These are phyloP conservation scores for Tipula helvola DNA, from an alignment of 2,888 invertebrate genomes.

Conservation along the genomic window DNA sequence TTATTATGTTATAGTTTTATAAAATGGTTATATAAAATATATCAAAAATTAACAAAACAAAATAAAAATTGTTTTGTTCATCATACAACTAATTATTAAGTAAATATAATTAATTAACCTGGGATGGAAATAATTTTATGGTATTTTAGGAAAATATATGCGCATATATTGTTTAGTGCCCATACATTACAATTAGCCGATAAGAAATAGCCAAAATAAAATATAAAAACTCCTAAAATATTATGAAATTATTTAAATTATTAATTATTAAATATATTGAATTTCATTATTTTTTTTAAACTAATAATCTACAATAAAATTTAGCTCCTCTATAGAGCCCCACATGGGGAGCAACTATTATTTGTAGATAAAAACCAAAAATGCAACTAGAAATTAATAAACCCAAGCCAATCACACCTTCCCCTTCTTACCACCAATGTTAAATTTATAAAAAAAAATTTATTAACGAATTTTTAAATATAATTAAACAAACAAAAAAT, in stretches of 20 bases:
- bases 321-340: conserved; percentile 4
- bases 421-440: not conserved
- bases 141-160: not conserved
- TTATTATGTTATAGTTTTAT: not conserved
- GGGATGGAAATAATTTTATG: not conserved
- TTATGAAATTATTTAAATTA: not conserved
- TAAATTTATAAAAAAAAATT: not conserved
- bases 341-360: not conserved
- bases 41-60: not conserved
- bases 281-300: not conserved
- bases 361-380: not conserved
- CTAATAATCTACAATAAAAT: not conserved
- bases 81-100: not conserved
- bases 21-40: not conserved
- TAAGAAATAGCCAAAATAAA: not conserved
- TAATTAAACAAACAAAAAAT: not conserved
- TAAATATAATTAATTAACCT: not conserved
- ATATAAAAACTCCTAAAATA: not conserved
- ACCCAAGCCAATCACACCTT: not conserved
- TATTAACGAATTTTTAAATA: not conserved
- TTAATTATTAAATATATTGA: not conserved
- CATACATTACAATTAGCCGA: not conserved
- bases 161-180: not conserved
- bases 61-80: not conserved
- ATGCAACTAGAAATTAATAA: not conserved